Conservation (phyloP, 2,113 vertebrate species). For the Odocoileus virginianus region DNA sequence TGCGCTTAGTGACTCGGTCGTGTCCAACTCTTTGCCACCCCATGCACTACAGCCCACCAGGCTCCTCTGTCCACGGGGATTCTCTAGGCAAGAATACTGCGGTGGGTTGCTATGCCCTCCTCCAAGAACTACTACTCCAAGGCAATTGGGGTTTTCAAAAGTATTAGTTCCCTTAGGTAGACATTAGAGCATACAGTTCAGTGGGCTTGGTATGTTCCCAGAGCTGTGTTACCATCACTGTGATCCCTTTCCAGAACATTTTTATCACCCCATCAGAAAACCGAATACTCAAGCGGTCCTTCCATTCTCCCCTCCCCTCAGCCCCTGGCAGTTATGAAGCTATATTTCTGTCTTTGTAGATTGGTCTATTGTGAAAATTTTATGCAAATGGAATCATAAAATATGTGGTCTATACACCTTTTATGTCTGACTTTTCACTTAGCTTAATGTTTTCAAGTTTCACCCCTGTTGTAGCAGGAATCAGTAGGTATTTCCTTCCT, state of each 20-base stretch:
- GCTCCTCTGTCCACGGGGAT: background rate
- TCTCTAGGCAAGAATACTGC: background rate
- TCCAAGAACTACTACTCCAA: background rate
- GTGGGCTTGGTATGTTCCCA: background rate
- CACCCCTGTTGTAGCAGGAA: background rate
- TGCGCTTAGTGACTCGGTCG: background rate
- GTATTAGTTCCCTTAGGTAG: background rate
- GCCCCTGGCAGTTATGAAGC: background rate
- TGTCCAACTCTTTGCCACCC: background rate
- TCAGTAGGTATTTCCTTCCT: background rate
- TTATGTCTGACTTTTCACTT: background rate
- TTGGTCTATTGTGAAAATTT: background rate
- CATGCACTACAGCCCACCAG: background rate
- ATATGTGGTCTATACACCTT: background rate
- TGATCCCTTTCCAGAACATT: background rate
- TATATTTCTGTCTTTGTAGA: background rate
- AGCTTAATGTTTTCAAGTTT: background rate
- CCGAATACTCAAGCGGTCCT: background rate
- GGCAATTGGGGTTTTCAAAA: background rate
- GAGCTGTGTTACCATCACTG: background rate
- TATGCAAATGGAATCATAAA: background rate
- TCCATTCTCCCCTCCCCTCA: accelerated
- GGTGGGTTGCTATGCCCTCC: background rate
- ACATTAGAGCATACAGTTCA: background rate
- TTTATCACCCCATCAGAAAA: background rate